Evolutionary conservation across 2,797 vertebrate genomes (phyloP), one percentile per base, ranked within the genome.

Genomic region (Myotis planiceps): DNA sequence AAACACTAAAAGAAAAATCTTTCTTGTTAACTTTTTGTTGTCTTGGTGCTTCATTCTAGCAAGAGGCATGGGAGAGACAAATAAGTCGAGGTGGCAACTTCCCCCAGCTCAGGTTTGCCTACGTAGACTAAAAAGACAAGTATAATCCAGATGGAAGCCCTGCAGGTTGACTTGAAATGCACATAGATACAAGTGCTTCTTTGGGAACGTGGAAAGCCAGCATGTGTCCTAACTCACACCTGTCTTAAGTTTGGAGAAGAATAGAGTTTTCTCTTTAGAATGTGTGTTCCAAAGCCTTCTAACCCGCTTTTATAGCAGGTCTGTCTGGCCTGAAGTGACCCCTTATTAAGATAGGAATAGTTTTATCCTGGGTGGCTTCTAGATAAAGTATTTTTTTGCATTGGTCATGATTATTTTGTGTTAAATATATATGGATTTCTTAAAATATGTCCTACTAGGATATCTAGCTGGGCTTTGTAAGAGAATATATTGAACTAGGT

Each of bases 401-500:
- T 55, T 75, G 13, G n/a, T 69, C 34, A 45, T 83, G 16, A 15
- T 89, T 85, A 58, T 87, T 96, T 94, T 93, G 25, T 81, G 53
- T 92, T 92, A 90, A 93, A 53, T 55, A 63, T 88, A 49, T 88
- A 15, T 23, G 16, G 14, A 82, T 51, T 63, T 75, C 66, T 94
- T 76, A 93, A 47, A 81, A 81, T 78, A 66, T 51, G 19, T 63
- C 37, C 2, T 60, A 18, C 37, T 79, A 81, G 8, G 14, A 51
- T 69, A 75, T 58, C 19, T 68, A 68, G 2, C 5, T 75, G 45
- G 1, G 15, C 15, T 79, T 87, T 74, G n/a, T 1, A 75, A 37
- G 47, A 63, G 66, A 83, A 68, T 92, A 55, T 83, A 78, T 90
- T 72, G 93, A 91, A 74, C 63, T 92, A 37, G 34, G 60, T 81